Percentiles rank a stretch among this genome's conserved stretches.
These are phyloP conservation scores for Phataginus tricuspis DNA, from an alignment of 2,797 vertebrate species.

Conservation along the genomic window DNA sequence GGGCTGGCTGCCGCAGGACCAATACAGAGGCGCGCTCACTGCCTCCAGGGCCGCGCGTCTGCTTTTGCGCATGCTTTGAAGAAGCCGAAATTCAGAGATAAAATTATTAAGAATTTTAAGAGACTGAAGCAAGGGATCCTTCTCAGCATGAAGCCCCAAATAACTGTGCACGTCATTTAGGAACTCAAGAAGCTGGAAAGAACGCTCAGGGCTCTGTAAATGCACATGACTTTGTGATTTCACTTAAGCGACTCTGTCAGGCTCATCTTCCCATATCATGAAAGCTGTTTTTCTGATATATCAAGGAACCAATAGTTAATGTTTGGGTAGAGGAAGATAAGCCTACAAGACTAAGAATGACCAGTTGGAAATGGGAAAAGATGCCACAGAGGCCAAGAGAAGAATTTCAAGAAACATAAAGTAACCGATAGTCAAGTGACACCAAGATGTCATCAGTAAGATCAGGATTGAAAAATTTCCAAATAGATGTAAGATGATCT, in stretches of 20 bases:
- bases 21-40: accelerated
- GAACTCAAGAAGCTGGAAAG: not conserved
- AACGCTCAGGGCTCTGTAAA: not conserved
- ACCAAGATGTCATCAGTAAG: not conserved
- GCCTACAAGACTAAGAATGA: not conserved
- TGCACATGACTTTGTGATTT: not conserved
- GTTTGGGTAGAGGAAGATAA: not conserved
- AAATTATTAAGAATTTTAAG: not conserved
- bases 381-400: not conserved
- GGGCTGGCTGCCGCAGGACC: too few species aligned
- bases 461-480: not conserved
- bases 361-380: not conserved
- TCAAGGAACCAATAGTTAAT: not conserved
- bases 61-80: accelerated
- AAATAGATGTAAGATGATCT: not conserved
- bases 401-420: not conserved
- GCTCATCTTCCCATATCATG: not conserved
- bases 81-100: not conserved
- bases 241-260: not conserved
- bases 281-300: not conserved
- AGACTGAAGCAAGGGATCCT: not conserved
- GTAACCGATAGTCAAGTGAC: not conserved
- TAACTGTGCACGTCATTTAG: not conserved
- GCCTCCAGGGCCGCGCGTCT: accelerated
- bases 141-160: not conserved